Conservation (phyloP, 2,888 invertebrate species). For the Hirtodrosophila cameraria region DNA sequence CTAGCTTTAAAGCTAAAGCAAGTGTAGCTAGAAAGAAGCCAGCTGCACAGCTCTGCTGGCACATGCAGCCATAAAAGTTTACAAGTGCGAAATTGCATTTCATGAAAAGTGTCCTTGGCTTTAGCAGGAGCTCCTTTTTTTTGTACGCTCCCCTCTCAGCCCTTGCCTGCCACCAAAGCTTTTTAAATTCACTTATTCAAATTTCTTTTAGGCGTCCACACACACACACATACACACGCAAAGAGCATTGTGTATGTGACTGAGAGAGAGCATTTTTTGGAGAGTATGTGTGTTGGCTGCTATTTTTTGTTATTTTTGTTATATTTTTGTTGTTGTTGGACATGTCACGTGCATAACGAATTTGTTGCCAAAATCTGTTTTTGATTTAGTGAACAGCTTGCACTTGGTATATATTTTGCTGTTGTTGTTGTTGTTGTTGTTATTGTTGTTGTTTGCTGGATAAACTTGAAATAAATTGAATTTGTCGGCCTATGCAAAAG, state of each 20-base stretch:
- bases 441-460: slow-evolving; percentile 21
- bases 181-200: slow-evolving; percentile 79
- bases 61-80: slow-evolving; percentile 72
- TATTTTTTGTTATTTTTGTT: no score
- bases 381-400: slow-evolving; percentile 77
- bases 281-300: slow-evolving; percentile 38
- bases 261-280: slow-evolving; percentile 13
- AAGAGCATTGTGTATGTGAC: slow-evolving; percentile 35
- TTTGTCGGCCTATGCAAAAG: slow-evolving; percentile 61
- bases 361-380: slow-evolving; percentile 79
- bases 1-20: no score
- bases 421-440: slow-evolving; percentile 1
- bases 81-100: slow-evolving; percentile 79
- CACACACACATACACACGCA: slow-evolving; percentile 12
- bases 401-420: slow-evolving; percentile 48
- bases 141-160: slow-evolving; percentile 17
- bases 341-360: slow-evolving; percentile 79
- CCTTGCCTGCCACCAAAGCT: slow-evolving; percentile 55
- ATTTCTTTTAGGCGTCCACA: slow-evolving; percentile 65
- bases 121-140: slow-evolving; percentile 44
- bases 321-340: no score
- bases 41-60: slow-evolving; percentile 26
- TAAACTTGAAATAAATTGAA: slow-evolving; percentile 73
- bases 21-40: slow-evolving; percentile 23
- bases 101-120: slow-evolving; percentile 76